These are phyloP conservation scores for Chelon labrosus DNA, from an alignment of 2,797 vertebrate genomes.

Conservation along the genomic window DNA sequence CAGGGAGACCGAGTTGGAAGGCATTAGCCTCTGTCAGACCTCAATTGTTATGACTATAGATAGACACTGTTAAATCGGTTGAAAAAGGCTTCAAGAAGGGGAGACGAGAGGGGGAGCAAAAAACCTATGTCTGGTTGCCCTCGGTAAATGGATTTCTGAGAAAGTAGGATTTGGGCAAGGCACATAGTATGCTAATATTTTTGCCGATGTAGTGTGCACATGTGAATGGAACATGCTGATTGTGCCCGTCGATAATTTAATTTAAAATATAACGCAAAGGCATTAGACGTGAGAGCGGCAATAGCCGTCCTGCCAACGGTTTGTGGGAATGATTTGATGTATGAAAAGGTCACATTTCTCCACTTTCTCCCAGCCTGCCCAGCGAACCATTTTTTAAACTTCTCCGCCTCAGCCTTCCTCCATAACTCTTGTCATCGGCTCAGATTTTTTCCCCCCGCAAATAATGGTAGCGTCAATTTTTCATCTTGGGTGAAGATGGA, in stretches of 20 bases:
- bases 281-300: slow-evolving; percentile 37
- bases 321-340: slow-evolving; percentile 51
- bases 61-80: slow-evolving; percentile 55
- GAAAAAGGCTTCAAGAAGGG: slow-evolving; percentile 30
- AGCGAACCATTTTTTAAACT: slow-evolving; percentile 3
- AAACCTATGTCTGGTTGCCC: slow-evolving; percentile 59
- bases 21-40: slow-evolving; percentile 68
- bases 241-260: slow-evolving; percentile 55
- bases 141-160: slow-evolving; percentile 63
- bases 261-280: slow-evolving; percentile 47
- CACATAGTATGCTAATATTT: slow-evolving; percentile 27
- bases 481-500: slow-evolving; percentile 5
- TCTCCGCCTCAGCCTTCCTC: slow-evolving; percentile 15
- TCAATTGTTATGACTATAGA: slow-evolving; percentile 74
- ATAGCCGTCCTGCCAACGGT: slow-evolving; percentile 46
- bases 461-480: slow-evolving; percentile 5
- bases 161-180: slow-evolving; percentile 61
- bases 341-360: slow-evolving; percentile 54
- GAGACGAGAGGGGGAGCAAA: slow-evolving; percentile 8
- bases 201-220: slow-evolving; percentile 17
- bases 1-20: slow-evolving; percentile 56
- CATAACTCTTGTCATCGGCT: slow-evolving; percentile 15
- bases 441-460: slow-evolving; percentile 1
- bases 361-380: slow-evolving; percentile 27
- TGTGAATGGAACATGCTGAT: slow-evolving; percentile 50